A percentile compares a stretch with the other conserved stretches of the same genome.
phyloP scores from a whole-genome alignment of 2,888 invertebrate genomes.

The Eupithecia inturbata region DNA sequence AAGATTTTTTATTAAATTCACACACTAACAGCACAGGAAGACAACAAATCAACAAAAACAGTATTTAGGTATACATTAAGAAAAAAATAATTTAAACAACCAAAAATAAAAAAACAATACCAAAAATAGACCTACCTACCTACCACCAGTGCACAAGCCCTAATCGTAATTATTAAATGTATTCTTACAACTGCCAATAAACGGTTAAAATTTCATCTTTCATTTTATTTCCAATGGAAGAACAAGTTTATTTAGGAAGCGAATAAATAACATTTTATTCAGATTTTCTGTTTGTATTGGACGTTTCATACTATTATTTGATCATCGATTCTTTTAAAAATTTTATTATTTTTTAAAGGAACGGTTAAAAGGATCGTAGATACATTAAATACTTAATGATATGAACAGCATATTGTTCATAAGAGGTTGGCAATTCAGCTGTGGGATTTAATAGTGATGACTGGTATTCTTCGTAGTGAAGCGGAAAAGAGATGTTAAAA shows the following conservation, averaged over 20 bases:
- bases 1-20: no score
- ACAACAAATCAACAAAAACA: no score
- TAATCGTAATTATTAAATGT: no score
- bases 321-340: conserved; percentile 2
- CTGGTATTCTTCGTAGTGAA: no score
- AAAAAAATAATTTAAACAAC: no score
- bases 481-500: no score
- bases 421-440: background rate
- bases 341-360: background rate
- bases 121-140: no score
- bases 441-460: no score
- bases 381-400: background rate
- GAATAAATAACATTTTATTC: conserved; percentile 3
- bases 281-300: background rate
- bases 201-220: background rate
- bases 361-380: background rate
- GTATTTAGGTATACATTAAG: no score
- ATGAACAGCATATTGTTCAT: background rate
- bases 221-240: background rate
- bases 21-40: no score
- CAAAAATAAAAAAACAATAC: no score
- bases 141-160: no score
- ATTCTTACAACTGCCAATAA: background rate
- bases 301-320: background rate
- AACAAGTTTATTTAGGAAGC: conserved; percentile 2